Evolutionary conservation across 53 echinoderm and acorn worm species (phyloP).

Genomic region (Holothuria scabra): DNA sequence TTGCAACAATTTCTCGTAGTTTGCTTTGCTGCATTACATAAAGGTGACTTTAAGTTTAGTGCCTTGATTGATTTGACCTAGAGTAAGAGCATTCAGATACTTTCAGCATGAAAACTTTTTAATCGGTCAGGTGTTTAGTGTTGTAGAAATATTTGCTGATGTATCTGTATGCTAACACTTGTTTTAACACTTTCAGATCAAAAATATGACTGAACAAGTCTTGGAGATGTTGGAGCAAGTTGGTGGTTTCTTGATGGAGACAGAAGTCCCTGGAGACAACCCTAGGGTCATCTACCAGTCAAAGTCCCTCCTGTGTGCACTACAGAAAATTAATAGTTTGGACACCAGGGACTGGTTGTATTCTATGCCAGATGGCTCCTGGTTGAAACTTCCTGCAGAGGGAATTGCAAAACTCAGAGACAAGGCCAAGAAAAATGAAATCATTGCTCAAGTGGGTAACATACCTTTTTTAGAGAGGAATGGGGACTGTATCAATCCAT

Average conservation of each 20-base stretch:
- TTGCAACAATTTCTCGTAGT: no score
- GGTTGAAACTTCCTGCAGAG: constrained; percentile 69
- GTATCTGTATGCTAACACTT: no score
- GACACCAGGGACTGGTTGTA: constrained; percentile 50
- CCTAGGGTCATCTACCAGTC: constrained; percentile 57
- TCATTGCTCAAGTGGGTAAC: constrained; percentile 67
- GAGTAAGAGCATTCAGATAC: no score
- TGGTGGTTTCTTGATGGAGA: constrained; percentile 54
- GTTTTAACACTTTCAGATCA: constrained; percentile 48
- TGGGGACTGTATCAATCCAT: no score
- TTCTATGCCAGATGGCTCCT: constrained; percentile 63
- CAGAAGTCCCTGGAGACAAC: constrained; percentile 67
- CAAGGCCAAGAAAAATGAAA: constrained; percentile 26
- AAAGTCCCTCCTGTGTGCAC: constrained; percentile 49
- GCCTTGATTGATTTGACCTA: no score
- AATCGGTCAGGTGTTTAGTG: no score
- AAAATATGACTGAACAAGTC: constrained; percentile 64
- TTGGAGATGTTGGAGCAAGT: constrained; percentile 66
- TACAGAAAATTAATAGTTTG: constrained; percentile 58
- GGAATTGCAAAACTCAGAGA: constrained; percentile 57
- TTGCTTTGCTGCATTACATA: no score
- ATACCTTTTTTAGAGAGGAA: no score
- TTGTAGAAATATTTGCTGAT: no score
- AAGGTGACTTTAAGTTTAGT: no score
- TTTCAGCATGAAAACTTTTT: no score